phyloP scores from a whole-genome alignment of 2,113 vertebrate genomes.

The Polypterus senegalus region DNA sequence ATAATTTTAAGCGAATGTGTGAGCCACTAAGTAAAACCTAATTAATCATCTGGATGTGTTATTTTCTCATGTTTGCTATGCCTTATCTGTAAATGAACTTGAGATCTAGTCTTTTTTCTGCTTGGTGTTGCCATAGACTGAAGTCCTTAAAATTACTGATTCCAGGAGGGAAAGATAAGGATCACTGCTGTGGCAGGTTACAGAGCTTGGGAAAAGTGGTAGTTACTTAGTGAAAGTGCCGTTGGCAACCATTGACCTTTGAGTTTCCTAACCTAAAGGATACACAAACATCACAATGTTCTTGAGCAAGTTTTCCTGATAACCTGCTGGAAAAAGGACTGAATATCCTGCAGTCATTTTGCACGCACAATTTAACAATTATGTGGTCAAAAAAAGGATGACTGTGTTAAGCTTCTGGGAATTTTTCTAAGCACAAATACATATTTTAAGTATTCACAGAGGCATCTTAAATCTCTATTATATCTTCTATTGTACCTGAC shows the following conservation, averaged over 20 bases:
- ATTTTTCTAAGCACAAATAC: slow-evolving; percentile 14
- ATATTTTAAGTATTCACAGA: slow-evolving; percentile 32
- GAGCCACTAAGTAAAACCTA: no score
- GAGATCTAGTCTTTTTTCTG: neutral
- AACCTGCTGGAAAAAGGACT: slow-evolving; percentile 46
- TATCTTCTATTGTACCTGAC: slow-evolving; percentile 28
- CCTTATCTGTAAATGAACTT: no score
- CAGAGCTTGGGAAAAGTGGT: slow-evolving; percentile 32
- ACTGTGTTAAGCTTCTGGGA: slow-evolving; percentile 37
- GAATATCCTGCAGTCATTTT: slow-evolving; percentile 50
- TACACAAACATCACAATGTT: slow-evolving; percentile 43
- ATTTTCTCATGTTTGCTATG: no score
- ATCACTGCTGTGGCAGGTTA: slow-evolving; percentile 29
- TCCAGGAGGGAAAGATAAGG: slow-evolving; percentile 27
- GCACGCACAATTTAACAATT: slow-evolving; percentile 61
- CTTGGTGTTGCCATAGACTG: slow-evolving; percentile 14
- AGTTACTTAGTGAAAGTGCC: slow-evolving; percentile 45
- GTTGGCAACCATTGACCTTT: slow-evolving; percentile 58
- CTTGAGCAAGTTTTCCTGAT: slow-evolving; percentile 46
- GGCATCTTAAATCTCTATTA: slow-evolving; percentile 30
- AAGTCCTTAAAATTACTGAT: slow-evolving; percentile 22
- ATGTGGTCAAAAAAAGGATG: slow-evolving; percentile 41
- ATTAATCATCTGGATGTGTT: no score
- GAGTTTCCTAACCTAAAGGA: slow-evolving; percentile 46
- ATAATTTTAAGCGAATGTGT: no score